Percentiles rank a stretch among this genome's conserved stretches.
These are phyloP conservation scores for Tribolium freemani DNA, from an alignment of 2,888 invertebrate species.

Conservation along the genomic window DNA sequence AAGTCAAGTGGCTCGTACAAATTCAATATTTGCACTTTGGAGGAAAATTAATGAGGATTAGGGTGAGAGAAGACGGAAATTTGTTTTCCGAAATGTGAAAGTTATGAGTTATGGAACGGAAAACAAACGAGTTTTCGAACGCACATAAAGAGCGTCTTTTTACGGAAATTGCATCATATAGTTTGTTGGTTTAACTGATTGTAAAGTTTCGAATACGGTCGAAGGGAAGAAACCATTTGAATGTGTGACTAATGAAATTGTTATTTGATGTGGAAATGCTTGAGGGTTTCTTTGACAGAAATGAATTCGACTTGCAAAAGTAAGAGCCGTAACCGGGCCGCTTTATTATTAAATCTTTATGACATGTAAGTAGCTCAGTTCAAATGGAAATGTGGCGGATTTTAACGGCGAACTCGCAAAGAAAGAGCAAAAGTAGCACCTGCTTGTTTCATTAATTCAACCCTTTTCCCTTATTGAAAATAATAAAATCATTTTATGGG, in stretches of 20 bases:
- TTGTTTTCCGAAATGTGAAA: conserved; percentile 5
- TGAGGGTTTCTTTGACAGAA: conserved; percentile 8
- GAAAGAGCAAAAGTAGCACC: no score
- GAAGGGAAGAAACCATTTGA: conserved; percentile 5
- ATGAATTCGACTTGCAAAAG: background rate
- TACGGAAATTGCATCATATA: conserved; percentile 17
- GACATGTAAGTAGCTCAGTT: background rate
- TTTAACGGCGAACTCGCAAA: no score
- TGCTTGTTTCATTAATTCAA: background rate
- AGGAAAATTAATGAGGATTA: conserved; percentile 14
- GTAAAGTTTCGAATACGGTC: conserved; percentile 4
- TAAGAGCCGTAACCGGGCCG: background rate
- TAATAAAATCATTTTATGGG: background rate
- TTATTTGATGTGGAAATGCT: background rate
- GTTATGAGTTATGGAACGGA: conserved; percentile 7
- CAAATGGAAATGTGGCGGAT: background rate
- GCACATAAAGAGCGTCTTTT: conserved; percentile 11
- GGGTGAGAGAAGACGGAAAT: background rate
- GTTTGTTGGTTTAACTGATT: conserved; percentile 17
- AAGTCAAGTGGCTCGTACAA: conserved; percentile 15
- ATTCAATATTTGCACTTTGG: conserved; percentile 17
- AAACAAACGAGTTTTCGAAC: conserved; percentile 15
- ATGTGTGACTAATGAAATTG: conserved; percentile 11
- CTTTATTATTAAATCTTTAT: background rate
- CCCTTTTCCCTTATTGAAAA: background rate